A percentile compares a stretch with the other conserved stretches of the same genome.
Evolutionary conservation across 2,113 vertebrate species (phyloP).

Genomic region (Pygoscelis adeliae): DNA sequence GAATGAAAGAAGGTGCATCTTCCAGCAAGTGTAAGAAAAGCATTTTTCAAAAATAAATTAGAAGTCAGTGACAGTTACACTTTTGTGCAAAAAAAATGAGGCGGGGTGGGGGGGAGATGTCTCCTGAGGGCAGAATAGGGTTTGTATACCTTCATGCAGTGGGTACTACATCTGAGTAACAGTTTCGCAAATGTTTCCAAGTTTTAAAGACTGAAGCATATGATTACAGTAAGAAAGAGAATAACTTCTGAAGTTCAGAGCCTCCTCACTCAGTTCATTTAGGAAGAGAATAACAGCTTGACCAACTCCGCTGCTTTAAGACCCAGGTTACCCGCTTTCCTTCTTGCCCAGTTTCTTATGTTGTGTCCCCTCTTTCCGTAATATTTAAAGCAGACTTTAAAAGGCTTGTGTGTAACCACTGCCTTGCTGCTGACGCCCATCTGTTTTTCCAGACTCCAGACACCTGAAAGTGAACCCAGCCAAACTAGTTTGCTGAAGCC

Average conservation of each 20-base stretch:
- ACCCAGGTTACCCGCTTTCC: not conserved
- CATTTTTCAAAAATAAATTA: not conserved
- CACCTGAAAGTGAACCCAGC: conserved; percentile 31
- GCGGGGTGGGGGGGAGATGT: not conserved
- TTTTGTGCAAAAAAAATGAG: not conserved
- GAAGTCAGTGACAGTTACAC: not conserved
- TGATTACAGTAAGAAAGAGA: not conserved
- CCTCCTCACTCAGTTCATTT: not conserved
- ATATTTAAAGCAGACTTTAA: not conserved
- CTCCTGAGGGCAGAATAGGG: not conserved
- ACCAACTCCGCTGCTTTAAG: not conserved
- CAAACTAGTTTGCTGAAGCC: not conserved
- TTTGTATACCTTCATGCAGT: not conserved
- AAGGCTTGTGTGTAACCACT: not conserved
- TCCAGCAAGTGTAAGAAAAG: not conserved
- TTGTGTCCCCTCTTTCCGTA: not conserved
- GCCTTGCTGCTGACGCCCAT: not conserved
- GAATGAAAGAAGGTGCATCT: not conserved
- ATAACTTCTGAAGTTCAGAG: not conserved
- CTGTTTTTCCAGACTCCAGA: not conserved
- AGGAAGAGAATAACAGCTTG: not conserved
- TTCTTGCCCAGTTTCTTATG: not conserved
- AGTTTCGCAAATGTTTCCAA: not conserved
- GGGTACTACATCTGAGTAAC: not conserved
- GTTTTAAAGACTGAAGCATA: not conserved